phyloP scores from a whole-genome alignment of 2,888 invertebrate genomes.

The Agelastica alni region DNA sequence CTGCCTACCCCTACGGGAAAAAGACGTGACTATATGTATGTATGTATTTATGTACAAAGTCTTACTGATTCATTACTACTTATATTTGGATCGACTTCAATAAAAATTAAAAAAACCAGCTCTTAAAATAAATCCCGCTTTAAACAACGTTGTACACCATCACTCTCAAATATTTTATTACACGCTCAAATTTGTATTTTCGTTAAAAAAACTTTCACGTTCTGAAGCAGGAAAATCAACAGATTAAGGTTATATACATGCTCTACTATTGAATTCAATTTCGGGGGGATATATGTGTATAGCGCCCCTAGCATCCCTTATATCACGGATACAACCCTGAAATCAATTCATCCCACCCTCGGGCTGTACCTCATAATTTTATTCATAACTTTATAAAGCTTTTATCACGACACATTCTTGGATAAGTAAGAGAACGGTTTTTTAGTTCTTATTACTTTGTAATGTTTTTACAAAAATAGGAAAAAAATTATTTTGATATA shows the following conservation, averaged over 20 bases:
- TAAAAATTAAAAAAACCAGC: too few relatives aligned
- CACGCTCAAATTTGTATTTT: not conserved
- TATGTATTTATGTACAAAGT: too few relatives aligned
- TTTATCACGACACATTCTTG: slow-evolving; percentile 9
- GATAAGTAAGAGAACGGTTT: too few relatives aligned
- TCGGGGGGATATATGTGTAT: slow-evolving; percentile 1
- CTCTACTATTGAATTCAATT: slow-evolving; percentile 16
- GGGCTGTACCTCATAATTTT: slow-evolving; percentile 19
- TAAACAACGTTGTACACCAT: not conserved
- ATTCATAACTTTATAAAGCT: slow-evolving; percentile 19
- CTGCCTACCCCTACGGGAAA: too few relatives aligned
- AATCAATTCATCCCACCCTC: slow-evolving; percentile 13
- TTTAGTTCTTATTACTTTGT: too few relatives aligned
- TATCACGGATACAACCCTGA: slow-evolving; percentile 4
- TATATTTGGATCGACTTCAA: too few relatives aligned
- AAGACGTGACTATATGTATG: too few relatives aligned
- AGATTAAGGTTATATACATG: slow-evolving; percentile 18
- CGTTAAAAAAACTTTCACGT: not conserved
- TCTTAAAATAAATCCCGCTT: not conserved
- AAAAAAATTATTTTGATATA: too few relatives aligned
- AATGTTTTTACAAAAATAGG: too few relatives aligned
- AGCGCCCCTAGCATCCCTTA: slow-evolving; percentile 5
- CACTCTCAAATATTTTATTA: not conserved
- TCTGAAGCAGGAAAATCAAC: slow-evolving; percentile 7
- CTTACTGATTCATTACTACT: too few relatives aligned